Percentiles rank a stretch among this genome's conserved stretches.
Conservation (phyloP, 2,113 vertebrate species). For the Triplophysa dalaica region DNA sequence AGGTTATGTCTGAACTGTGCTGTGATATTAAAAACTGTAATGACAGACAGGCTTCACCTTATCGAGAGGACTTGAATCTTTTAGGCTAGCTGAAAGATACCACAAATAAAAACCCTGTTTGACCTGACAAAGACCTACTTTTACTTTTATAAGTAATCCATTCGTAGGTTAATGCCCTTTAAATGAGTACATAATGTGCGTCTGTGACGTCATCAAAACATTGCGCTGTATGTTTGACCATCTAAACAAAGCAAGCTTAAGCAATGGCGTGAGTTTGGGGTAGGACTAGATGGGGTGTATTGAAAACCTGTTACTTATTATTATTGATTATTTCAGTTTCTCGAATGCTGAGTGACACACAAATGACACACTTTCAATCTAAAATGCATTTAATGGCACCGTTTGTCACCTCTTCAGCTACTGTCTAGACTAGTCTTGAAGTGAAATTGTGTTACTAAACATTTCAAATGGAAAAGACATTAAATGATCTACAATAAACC, state of each 20-base stretch:
- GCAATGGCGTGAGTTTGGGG: no score
- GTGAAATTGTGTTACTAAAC: background rate
- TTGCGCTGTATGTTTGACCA: no score
- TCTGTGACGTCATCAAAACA: no score
- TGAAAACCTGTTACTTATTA: no score
- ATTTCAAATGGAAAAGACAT: background rate
- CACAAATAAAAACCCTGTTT: constrained; percentile 44
- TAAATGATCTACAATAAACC: constrained; percentile 9
- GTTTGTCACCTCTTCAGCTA: no score
- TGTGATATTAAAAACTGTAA: constrained; percentile 33
- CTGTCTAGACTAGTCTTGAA: background rate
- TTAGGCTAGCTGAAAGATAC: constrained; percentile 47
- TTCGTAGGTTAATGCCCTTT: no score
- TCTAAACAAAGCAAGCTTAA: no score
- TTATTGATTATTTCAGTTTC: no score
- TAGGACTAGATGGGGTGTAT: background rate
- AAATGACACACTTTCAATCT: background rate
- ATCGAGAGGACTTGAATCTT: constrained; percentile 33
- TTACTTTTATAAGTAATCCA: no score
- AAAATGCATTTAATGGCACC: background rate
- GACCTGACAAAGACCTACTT: background rate
- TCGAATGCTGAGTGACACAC: no score
- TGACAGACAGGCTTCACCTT: constrained; percentile 50
- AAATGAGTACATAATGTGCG: no score
- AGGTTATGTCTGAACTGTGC: constrained; percentile 21